These are phyloP conservation scores for Parnassius glacialis DNA, from an alignment of 2,888 invertebrate genomes.

Conservation along the genomic window DNA sequence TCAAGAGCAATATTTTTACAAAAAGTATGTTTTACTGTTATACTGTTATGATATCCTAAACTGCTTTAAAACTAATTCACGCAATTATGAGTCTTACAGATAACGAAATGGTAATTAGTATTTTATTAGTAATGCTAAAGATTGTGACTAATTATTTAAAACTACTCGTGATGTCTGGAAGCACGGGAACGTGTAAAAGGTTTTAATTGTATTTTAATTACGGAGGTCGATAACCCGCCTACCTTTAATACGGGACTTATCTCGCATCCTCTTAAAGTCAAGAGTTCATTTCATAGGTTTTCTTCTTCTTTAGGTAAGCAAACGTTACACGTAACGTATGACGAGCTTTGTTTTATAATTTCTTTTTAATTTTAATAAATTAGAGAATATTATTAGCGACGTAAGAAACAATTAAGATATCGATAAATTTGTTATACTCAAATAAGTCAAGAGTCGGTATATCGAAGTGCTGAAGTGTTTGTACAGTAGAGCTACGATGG, in stretches of 20 bases:
- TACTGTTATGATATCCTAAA: not conserved
- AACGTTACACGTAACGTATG: not conserved
- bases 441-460: too few species aligned
- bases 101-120: not conserved
- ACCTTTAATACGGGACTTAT: slow-evolving; percentile 12
- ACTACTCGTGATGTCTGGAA: slow-evolving; percentile 30
- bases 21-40: not conserved
- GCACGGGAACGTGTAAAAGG: slow-evolving; percentile 31
- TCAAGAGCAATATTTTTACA: too few species aligned
- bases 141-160: slow-evolving; percentile 36
- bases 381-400: too few species aligned
- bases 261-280: not conserved
- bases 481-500: too few species aligned
- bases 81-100: slow-evolving; percentile 12
- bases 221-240: slow-evolving; percentile 30
- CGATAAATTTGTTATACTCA: too few species aligned
- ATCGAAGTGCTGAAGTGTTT: too few species aligned
- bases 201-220: slow-evolving; percentile 39
- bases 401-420: too few species aligned
- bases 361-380: too few species aligned
- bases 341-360: too few species aligned
- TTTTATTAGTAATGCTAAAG: slow-evolving; percentile 29
- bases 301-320: slow-evolving; percentile 7
- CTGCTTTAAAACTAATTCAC: not conserved
- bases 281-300: slow-evolving; percentile 6